phyloP scores from a whole-genome alignment of 2,113 vertebrate species.

The Daboia siamensis region DNA sequence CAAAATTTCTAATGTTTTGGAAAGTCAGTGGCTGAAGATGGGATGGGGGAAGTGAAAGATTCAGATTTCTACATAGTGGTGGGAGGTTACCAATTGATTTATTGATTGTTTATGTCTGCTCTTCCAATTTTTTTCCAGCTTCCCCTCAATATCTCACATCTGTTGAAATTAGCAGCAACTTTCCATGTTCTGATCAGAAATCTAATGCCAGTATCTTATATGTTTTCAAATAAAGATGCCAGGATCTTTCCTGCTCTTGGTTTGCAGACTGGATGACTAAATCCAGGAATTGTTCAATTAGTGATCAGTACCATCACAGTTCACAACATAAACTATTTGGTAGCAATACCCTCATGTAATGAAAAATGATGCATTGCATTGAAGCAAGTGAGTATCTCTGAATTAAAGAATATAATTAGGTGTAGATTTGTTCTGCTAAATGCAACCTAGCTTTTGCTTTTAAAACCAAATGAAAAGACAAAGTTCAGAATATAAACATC shows the following conservation, averaged over 20 bases:
- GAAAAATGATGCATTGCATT: not conserved
- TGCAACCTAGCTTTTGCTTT: not conserved
- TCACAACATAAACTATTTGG: not conserved
- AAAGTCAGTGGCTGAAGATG: not conserved
- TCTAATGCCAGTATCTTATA: not conserved
- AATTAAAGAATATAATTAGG: not conserved
- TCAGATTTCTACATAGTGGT: not conserved
- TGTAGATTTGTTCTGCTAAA: not conserved
- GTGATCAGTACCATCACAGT: not conserved
- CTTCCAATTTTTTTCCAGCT: not conserved
- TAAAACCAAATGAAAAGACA: not conserved
- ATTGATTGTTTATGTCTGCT: not conserved
- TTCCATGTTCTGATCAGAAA: not conserved
- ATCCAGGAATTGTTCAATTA: not conserved
- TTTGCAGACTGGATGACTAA: not conserved
- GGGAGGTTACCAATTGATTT: not conserved
- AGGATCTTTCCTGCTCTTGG: too few relatives aligned
- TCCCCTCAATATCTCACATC: not conserved
- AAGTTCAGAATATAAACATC: not conserved
- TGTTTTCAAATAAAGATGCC: not conserved
- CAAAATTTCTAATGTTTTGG: not conserved
- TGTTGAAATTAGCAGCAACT: not conserved
- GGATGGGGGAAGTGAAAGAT: not conserved
- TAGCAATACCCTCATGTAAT: not conserved
- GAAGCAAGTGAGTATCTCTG: not conserved